A percentile compares a stretch with the other conserved stretches of the same genome.
phyloP scores from a whole-genome alignment of 2,797 vertebrate species.

The Ceyx erithaca region DNA sequence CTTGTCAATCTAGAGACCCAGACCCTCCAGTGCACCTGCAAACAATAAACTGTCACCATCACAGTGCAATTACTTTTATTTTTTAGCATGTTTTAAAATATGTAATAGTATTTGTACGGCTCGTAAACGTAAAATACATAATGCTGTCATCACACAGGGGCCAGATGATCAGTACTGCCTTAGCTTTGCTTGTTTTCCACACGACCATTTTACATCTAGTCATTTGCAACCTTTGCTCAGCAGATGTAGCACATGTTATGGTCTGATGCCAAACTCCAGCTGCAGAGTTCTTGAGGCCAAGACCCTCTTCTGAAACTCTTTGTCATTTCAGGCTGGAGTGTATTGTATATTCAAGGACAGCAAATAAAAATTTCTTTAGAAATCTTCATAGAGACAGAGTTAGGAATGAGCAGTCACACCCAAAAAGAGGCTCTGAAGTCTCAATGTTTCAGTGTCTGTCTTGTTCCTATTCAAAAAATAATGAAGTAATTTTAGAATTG shows the following conservation, averaged over 20 bases:
- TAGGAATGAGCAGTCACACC: background rate
- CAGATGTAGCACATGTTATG: conserved; percentile 49
- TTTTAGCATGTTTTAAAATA: conserved; percentile 55
- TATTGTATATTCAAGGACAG: background rate
- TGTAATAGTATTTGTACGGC: conserved; percentile 52
- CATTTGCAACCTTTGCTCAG: conserved; percentile 8
- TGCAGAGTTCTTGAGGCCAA: conserved; percentile 43
- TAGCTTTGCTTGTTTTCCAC: conserved; percentile 38
- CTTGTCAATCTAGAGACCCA: background rate
- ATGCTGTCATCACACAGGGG: conserved; percentile 56
- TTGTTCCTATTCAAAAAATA: background rate
- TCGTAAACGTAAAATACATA: conserved; percentile 55
- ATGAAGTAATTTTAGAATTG: background rate
- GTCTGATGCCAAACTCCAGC: conserved; percentile 60
- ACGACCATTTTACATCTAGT: conserved; percentile 42
- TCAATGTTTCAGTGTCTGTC: background rate
- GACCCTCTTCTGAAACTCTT: conserved; percentile 31
- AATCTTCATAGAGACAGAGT: conserved; percentile 1
- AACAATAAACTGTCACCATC: conserved; percentile 60
- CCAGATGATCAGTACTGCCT: conserved; percentile 39
- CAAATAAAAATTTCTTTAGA: background rate
- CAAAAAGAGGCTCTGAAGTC: background rate
- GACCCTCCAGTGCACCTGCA: conserved; percentile 29
- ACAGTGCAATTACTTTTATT: conserved; percentile 13
- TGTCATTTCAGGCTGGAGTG: background rate